These are phyloP conservation scores for Sebastes reedi DNA, from an alignment of 2,797 vertebrate genomes.

Conservation along the genomic window DNA sequence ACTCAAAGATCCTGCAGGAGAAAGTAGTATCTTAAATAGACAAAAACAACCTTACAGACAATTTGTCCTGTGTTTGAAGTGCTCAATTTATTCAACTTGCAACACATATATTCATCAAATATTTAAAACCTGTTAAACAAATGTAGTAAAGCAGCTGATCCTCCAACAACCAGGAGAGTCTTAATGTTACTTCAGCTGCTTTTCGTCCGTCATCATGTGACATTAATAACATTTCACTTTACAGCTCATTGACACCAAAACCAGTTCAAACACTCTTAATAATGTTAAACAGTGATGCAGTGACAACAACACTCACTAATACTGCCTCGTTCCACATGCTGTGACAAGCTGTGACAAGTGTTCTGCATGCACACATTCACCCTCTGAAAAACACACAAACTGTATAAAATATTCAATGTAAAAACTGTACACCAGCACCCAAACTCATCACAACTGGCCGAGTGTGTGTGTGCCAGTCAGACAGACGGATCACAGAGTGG, in stretches of 20 bases:
- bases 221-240: background rate
- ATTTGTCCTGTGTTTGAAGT: conserved; percentile 36
- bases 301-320: conserved; percentile 37
- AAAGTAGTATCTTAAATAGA: background rate
- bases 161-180: conserved; percentile 6
- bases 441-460: background rate
- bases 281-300: background rate
- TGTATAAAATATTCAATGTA: conserved; percentile 68
- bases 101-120: conserved; percentile 30
- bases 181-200: background rate
- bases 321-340: conserved; percentile 30
- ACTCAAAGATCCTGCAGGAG: background rate
- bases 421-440: conserved; percentile 62
- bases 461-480: conserved; percentile 17
- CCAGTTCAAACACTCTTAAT: conserved; percentile 22
- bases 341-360: conserved; percentile 20
- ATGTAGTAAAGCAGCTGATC: conserved; percentile 17
- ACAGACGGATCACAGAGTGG: background rate
- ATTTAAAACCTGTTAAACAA: conserved; percentile 37
- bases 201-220: background rate
- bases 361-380: conserved; percentile 59
- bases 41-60: background rate
- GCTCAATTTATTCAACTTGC: conserved; percentile 64
- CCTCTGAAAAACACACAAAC: conserved; percentile 49
- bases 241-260: conserved; percentile 3